phyloP scores from a whole-genome alignment of 2,113 vertebrate species.

The Pao palembangensis region DNA sequence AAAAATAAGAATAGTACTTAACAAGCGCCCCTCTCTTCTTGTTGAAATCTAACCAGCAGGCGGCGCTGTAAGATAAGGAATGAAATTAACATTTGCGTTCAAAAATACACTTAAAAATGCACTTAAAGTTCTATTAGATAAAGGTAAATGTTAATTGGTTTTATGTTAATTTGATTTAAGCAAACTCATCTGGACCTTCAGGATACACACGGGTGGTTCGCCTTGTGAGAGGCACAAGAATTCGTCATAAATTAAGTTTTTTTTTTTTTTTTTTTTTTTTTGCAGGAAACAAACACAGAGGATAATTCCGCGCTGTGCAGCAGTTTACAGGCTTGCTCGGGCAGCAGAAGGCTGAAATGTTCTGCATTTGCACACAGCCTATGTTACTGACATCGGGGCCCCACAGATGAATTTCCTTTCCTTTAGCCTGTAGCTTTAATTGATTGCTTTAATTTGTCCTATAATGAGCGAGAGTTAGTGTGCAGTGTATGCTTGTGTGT shows the following conservation, averaged over 20 bases:
- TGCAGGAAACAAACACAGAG: slow-evolving; percentile 2
- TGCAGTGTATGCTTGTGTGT: slow-evolving; percentile 24
- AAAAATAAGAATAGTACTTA: too few species aligned
- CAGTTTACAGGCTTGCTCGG: slow-evolving; percentile 2
- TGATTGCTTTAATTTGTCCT: slow-evolving; percentile 66
- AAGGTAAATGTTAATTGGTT: too few species aligned
- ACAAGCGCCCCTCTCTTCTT: too few species aligned
- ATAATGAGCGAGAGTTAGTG: slow-evolving; percentile 52
- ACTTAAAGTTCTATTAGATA: too few species aligned
- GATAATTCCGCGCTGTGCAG: slow-evolving; percentile 21
- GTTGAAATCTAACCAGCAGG: slow-evolving; percentile 44
- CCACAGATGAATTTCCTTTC: slow-evolving; percentile 48
- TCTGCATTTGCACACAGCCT: background rate
- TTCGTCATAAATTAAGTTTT: too few species aligned
- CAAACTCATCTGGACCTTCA: too few species aligned
- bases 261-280: too few species aligned
- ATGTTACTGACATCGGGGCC: slow-evolving; percentile 34
- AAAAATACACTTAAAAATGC: background rate
- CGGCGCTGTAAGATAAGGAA: slow-evolving; percentile 46
- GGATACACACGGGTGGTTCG: too few species aligned
- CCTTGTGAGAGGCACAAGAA: too few species aligned
- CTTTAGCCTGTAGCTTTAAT: slow-evolving; percentile 59
- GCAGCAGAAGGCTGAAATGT: slow-evolving; percentile 2
- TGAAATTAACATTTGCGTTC: background rate
- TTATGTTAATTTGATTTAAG: too few species aligned